Percentiles rank a stretch among this genome's conserved stretches.
These are phyloP conservation scores for Anas acuta DNA, from an alignment of 2,797 vertebrate genomes.

Conservation along the genomic window DNA sequence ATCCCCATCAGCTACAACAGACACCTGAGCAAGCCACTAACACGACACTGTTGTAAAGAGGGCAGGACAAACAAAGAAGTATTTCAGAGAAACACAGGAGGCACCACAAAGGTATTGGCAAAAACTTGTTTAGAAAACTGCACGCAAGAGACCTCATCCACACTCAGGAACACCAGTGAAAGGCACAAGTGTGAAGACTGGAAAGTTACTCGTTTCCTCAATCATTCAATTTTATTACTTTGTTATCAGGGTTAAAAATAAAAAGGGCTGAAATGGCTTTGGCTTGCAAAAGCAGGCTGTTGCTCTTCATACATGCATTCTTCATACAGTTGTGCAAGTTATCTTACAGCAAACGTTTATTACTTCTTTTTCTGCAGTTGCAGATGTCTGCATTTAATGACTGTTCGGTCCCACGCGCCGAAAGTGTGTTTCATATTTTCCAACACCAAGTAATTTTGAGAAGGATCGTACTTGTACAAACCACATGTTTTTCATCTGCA, in stretches of 20 bases:
- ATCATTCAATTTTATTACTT: not conserved
- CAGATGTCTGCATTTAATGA: not conserved
- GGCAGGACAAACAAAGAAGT: not conserved
- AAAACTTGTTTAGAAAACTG: not conserved
- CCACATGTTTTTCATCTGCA: not conserved
- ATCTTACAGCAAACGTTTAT: not conserved
- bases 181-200: not conserved
- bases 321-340: not conserved
- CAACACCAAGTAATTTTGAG: not conserved
- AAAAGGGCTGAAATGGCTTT: not conserved
- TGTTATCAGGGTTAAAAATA: not conserved
- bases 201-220: not conserved
- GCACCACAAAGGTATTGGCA: not conserved
- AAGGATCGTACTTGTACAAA: not conserved
- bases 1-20: not conserved
- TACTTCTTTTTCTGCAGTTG: not conserved
- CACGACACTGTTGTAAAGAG: not conserved
- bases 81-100: not conserved
- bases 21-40: not conserved
- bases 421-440: not conserved
- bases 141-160: not conserved
- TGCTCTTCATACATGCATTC: not conserved
- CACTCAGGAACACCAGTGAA: not conserved
- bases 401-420: not conserved
- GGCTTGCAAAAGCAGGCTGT: not conserved